A percentile compares a stretch with the other conserved stretches of the same genome.
Evolutionary conservation across 2,113 vertebrate species (phyloP).

Genomic region (Colius striatus): DNA sequence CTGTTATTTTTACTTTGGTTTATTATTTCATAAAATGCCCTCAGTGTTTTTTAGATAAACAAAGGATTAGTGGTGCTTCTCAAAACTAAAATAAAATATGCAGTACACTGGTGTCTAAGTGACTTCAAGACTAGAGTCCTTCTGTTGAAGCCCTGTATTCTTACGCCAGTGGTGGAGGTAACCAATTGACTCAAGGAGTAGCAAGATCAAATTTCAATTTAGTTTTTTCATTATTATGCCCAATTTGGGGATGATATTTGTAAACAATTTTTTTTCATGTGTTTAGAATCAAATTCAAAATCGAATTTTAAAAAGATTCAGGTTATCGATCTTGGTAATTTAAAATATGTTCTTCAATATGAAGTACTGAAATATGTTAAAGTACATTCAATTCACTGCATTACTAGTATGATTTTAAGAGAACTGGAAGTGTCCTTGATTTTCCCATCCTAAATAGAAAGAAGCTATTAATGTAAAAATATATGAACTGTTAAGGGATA

Average conservation of each 20-base stretch:
- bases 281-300: neutral
- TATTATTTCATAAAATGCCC: neutral
- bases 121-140: neutral
- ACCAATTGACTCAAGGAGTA: neutral
- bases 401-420: neutral
- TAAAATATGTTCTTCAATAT: neutral
- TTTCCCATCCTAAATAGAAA: constrained; percentile 30
- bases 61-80: neutral
- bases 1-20: neutral
- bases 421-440: constrained; percentile 23
- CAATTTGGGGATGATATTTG: neutral
- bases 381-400: neutral
- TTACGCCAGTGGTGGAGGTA: neutral
- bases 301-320: neutral
- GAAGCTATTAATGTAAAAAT: constrained; percentile 29
- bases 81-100: neutral
- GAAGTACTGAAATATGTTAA: neutral
- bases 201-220: neutral
- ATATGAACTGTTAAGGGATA: constrained; percentile 27
- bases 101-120: neutral
- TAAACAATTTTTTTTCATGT: neutral
- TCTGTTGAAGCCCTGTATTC: neutral
- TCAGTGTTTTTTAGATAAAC: neutral
- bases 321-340: neutral
- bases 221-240: neutral